Conservation (phyloP, 2,797 vertebrate species). For the Myotis vivesi region DNA sequence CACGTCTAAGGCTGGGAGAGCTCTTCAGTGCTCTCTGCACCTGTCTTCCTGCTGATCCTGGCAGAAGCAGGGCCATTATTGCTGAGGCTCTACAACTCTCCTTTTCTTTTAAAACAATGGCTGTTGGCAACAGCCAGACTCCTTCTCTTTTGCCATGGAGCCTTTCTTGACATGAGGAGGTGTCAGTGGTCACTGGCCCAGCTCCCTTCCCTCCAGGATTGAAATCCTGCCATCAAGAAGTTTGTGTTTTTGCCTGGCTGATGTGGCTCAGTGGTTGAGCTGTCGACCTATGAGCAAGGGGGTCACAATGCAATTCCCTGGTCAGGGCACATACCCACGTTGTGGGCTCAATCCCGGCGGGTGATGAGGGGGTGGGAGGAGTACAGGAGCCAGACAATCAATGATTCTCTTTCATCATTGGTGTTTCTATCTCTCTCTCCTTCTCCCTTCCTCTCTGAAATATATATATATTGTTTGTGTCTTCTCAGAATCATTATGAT, state of each 20-base stretch:
- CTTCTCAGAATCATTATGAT: background rate
- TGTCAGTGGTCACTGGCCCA: background rate
- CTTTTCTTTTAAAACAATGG: background rate
- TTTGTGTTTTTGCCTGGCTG: no score
- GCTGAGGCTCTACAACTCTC: background rate
- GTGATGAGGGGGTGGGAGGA: no score
- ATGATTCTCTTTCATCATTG: no score
- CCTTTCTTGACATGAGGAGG: background rate
- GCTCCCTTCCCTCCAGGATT: background rate
- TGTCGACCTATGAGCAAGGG: no score
- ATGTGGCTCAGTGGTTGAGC: no score
- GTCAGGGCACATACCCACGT: no score
- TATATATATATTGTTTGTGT: background rate
- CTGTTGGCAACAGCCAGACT: background rate
- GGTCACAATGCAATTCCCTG: no score
- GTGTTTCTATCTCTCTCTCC: no score
- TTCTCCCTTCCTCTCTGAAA: no score
- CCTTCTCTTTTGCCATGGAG: background rate
- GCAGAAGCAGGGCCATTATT: background rate
- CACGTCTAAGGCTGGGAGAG: background rate
- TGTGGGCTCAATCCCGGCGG: no score
- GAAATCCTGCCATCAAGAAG: background rate
- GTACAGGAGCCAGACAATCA: no score
- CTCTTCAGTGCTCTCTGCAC: background rate
- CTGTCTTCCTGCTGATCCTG: background rate